phyloP scores from a whole-genome alignment of 30 jellyfish, hydroid and myxozoan genomes.

The Rhopilema esculentum region DNA sequence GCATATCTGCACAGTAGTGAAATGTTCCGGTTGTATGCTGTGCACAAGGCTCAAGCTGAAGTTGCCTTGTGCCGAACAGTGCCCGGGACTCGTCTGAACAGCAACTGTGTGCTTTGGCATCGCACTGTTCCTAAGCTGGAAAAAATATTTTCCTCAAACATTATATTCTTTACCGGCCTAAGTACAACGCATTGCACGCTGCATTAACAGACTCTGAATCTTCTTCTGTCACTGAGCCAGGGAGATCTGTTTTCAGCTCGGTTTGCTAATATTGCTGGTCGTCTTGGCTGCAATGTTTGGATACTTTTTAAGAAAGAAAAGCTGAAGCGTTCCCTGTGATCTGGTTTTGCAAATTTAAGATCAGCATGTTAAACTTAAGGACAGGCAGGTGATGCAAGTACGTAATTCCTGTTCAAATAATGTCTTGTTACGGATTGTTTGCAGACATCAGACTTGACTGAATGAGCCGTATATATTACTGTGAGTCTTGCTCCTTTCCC shows the following conservation, averaged over 20 bases:
- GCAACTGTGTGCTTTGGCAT: conserved; percentile 76
- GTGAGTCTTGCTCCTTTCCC: background rate
- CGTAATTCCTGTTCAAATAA: conserved; percentile 47
- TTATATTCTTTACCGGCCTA: conserved; percentile 3
- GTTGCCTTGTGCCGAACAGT: conserved; percentile 29
- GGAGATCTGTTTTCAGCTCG: conserved; percentile 6
- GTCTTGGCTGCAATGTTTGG: conserved; percentile 42
- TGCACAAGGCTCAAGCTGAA: conserved; percentile 39
- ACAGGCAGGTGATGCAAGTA: conserved; percentile 47
- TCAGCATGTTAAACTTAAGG: conserved; percentile 7
- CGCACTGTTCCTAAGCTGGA: conserved; percentile 53
- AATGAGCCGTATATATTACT: background rate
- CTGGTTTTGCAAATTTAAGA: conserved; percentile 14
- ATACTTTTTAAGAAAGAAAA: conserved; percentile 8
- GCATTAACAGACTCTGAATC: background rate
- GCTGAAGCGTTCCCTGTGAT: conserved; percentile 27
- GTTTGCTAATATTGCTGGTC: conserved; percentile 2
- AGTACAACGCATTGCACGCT: background rate
- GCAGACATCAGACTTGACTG: conserved; percentile 25
- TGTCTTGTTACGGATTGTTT: conserved; percentile 48
- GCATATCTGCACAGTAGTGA: conserved; percentile 68
- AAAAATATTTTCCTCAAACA: conserved; percentile 8
- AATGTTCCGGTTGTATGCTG: conserved; percentile 80
- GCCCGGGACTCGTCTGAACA: conserved; percentile 83
- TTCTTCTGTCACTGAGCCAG: background rate